These are phyloP conservation scores for Neotoxoptera formosana DNA, from an alignment of 1,140 invertebrate species.

Conservation along the genomic window DNA sequence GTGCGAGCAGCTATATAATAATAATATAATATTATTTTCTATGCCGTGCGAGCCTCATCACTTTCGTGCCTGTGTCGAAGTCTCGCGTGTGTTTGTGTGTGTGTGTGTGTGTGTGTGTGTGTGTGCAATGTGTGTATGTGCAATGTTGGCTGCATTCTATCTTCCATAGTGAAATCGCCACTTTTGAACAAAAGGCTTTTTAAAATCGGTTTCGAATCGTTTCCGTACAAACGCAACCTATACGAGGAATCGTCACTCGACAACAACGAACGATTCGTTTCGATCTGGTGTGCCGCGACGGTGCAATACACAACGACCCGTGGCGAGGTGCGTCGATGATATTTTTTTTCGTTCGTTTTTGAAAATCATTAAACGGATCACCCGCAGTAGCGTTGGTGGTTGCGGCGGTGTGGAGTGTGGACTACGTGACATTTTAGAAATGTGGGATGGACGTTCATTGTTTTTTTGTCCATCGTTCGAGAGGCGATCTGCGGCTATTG, in stretches of 20 bases:
- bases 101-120: not conserved
- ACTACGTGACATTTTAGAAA: constrained; percentile 54
- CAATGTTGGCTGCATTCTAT: constrained; percentile 40
- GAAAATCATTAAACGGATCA: constrained; percentile 38
- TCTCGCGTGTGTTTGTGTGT: not conserved
- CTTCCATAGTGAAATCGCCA: constrained; percentile 44
- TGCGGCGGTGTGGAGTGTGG: constrained; percentile 54
- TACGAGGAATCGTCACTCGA: not conserved
- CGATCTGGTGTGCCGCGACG: not conserved
- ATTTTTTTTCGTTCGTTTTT: not conserved
- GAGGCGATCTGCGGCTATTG: not conserved
- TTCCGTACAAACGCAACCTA: not conserved
- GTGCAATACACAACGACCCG: not conserved
- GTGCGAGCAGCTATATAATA: not conserved
- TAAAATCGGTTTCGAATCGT: not conserved
- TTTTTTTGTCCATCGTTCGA: not conserved
- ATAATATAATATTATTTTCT: not conserved
- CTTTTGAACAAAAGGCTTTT: constrained; percentile 48
- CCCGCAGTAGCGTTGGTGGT: constrained; percentile 43
- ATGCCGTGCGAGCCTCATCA: not conserved
- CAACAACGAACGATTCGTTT: not conserved
- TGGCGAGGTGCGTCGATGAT: not conserved
- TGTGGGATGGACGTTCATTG: constrained; percentile 40
- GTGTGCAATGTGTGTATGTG: not conserved
- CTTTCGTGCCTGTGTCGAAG: constrained; percentile 10